Evolutionary conservation across 1,140 invertebrate genomes (phyloP).

Genomic region (Pseudomyrmex concolor): DNA sequence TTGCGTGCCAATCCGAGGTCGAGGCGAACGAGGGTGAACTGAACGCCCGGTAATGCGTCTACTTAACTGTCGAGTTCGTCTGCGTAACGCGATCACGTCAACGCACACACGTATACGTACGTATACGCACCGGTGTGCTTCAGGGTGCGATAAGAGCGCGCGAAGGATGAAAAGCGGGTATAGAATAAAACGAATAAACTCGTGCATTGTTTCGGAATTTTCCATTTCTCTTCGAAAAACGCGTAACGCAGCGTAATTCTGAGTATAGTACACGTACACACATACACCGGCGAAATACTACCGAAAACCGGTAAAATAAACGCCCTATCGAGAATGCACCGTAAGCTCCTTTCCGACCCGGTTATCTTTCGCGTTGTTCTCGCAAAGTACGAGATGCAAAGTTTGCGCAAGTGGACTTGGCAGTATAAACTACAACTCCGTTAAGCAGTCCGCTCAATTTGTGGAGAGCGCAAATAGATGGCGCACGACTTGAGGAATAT

Average conservation of each 20-base stretch:
- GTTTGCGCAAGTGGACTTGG: not conserved
- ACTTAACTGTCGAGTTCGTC: constrained; percentile 55
- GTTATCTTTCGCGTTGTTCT: not conserved
- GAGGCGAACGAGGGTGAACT: constrained; percentile 35
- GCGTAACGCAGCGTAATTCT: constrained; percentile 66
- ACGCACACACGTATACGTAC: not conserved
- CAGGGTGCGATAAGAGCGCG: not conserved
- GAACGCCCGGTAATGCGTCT: constrained; percentile 57
- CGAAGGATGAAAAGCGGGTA: not conserved
- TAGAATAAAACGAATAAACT: constrained; percentile 1
- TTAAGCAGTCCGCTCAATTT: constrained; percentile 52
- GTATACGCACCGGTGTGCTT: not conserved
- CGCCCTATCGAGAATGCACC: constrained; percentile 26
- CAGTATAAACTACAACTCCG: constrained; percentile 31
- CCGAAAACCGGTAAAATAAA: constrained; percentile 64
- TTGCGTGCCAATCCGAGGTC: constrained; percentile 64
- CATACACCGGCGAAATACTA: constrained; percentile 58
- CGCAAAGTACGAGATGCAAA: not conserved
- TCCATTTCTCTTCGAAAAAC: constrained; percentile 46
- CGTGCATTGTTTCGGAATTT: constrained; percentile 49
- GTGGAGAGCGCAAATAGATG: constrained; percentile 21
- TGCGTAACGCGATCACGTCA: too few species aligned
- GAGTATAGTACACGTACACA: constrained; percentile 22
- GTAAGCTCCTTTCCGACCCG: not conserved
- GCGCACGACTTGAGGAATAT: not conserved